Base-by-base conservation (phyloP, 2,888 invertebrate genomes). In the Cremastinae sp. region DNA sequence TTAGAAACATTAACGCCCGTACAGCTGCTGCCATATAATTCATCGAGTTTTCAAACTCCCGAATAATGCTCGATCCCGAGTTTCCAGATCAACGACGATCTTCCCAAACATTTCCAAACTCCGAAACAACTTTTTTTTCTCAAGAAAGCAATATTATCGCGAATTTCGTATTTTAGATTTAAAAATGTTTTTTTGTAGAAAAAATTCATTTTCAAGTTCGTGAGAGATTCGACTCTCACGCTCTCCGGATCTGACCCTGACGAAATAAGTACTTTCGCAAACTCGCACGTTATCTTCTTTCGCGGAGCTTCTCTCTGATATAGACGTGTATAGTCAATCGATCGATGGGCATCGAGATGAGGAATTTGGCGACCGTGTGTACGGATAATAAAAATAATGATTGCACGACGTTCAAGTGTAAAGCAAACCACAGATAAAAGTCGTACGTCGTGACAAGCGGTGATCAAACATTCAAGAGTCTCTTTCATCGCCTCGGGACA, bases 21-120 rank as follows among this genome's bases (percentile, higher is more conserved):
- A 43, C 75, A 72, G 68, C 75, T 75, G 75, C 43, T 62, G 39
- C 59, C n/a, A n/a, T 16, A 56, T 68, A 66, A 72, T 72, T 72
- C 28, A 28, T 49, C 45, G 43, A 65, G 45, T 59, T 64, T 64
- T 73, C 39, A 12, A 47, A 28, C 47, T 41, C 10, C n/a, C n/a
- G 16, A 37, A 28, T n/a, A n/a, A n/a, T 39, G 37, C 37, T 59
- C 41, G 5, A 28, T 28, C 28, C 28, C 28, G 2, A 28, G 28
- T 28, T 28, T 28, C 28, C 28, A 28, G 28, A 28, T 28, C 28
- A n/a, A n/a, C n/a, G 28, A 28, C 5, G 28, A 28, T 28, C 28
- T 28, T 28, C 2, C 28, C 28, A 28, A 28, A 28, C 2, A 28
- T 28, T 28, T 28, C 28, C 5, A 2, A 28, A 3, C 5, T 28